phyloP scores from a whole-genome alignment of 2,888 invertebrate genomes.

The Petrophora chlorosata region DNA sequence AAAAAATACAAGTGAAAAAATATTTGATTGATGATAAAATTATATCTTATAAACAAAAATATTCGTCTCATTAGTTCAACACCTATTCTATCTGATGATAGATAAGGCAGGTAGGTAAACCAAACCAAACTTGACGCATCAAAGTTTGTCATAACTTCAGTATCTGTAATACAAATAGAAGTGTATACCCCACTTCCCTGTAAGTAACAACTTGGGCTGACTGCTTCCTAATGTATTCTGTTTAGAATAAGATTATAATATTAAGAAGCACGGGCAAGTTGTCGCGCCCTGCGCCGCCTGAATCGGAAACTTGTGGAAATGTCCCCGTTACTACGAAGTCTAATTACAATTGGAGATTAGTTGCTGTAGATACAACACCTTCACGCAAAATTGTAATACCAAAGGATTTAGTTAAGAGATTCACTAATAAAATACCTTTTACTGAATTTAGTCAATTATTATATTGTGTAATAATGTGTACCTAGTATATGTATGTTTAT shows the following conservation, averaged over 20 bases:
- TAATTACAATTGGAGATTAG: conserved; percentile 76
- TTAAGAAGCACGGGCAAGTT: conserved; percentile 61
- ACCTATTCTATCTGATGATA: not conserved
- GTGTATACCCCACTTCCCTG: conserved; percentile 14
- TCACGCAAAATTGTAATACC: not conserved
- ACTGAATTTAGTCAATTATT: too few species aligned
- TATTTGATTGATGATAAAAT: not conserved
- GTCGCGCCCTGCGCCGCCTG: conserved; percentile 48
- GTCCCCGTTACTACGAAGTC: conserved; percentile 49
- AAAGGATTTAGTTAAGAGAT: not conserved
- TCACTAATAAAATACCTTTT: too few species aligned
- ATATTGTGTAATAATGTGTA: too few species aligned
- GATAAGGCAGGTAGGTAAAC: not conserved
- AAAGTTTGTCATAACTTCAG: conserved; percentile 13
- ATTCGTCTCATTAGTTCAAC: too few species aligned
- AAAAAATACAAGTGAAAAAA: too few species aligned
- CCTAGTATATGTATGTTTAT: too few species aligned
- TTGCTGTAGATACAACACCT: conserved; percentile 26
- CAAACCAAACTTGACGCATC: conserved; percentile 13
- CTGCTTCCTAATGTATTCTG: conserved; percentile 72
- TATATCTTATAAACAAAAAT: too few species aligned
- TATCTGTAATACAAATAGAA: conserved; percentile 1
- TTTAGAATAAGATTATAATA: conserved; percentile 82
- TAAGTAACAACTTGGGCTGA: conserved; percentile 48
- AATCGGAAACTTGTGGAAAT: conserved; percentile 53